Evolutionary conservation across 2,797 vertebrate species (phyloP).

Genomic region (Sebastes wilsoni): DNA sequence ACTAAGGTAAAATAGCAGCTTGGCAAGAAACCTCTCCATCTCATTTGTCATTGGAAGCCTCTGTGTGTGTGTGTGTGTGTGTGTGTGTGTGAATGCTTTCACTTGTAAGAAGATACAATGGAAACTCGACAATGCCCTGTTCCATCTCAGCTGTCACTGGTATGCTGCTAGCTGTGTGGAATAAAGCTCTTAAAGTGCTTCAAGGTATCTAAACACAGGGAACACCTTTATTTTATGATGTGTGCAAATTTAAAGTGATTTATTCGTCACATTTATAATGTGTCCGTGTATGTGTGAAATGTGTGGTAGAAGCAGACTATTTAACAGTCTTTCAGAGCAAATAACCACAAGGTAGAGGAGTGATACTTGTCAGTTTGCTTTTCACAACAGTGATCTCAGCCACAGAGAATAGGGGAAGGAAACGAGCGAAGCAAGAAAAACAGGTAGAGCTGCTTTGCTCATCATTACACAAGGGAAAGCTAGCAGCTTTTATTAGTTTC

Average conservation of each 20-base stretch:
- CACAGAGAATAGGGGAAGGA: constrained; percentile 42
- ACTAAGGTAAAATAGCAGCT: constrained; percentile 16
- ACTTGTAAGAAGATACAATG: constrained; percentile 65
- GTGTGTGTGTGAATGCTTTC: constrained; percentile 41
- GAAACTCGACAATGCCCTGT: constrained; percentile 58
- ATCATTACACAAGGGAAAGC: constrained; percentile 36
- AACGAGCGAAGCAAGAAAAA: constrained; percentile 53
- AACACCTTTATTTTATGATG: neutral
- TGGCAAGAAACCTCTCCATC: constrained; percentile 30
- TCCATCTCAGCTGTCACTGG: constrained; percentile 55
- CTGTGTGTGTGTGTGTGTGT: neutral
- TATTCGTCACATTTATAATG: neutral
- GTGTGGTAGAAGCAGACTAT: neutral
- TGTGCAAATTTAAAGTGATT: neutral
- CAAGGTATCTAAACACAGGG: neutral
- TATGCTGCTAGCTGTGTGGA: neutral
- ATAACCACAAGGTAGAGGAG: neutral
- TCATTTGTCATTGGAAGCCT: constrained; percentile 52
- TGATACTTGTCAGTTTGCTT: constrained; percentile 22
- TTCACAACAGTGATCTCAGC: constrained; percentile 12
- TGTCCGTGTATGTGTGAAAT: neutral
- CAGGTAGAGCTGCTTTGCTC: constrained; percentile 38
- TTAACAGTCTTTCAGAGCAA: neutral
- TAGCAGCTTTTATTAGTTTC: constrained; percentile 32
- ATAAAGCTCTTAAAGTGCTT: constrained; percentile 1